A percentile compares a stretch with the other conserved stretches of the same genome.
phyloP scores from a whole-genome alignment of 2,797 vertebrate genomes.

The Garrulus glandarius region DNA sequence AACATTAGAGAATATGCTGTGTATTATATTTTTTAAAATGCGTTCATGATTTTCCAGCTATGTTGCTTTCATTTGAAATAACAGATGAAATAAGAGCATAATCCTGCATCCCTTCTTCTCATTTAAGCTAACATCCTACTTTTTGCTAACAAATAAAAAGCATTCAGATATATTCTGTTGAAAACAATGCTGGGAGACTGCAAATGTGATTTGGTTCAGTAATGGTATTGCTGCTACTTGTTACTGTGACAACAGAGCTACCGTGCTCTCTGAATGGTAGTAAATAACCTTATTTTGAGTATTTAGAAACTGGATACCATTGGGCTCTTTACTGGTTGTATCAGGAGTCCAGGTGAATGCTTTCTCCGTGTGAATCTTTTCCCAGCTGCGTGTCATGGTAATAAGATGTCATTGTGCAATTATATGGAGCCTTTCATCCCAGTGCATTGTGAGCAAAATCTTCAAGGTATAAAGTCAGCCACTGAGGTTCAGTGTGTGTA shows the following conservation, averaged over 20 bases:
- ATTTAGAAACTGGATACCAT: background rate
- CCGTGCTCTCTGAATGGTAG: background rate
- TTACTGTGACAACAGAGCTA: conserved; percentile 34
- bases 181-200: conserved; percentile 1
- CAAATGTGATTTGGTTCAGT: conserved; percentile 23
- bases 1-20: background rate
- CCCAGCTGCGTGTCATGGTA: background rate
- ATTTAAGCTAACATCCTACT: background rate
- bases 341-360: background rate
- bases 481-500: background rate
- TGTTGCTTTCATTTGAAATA: background rate
- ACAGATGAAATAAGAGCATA: background rate
- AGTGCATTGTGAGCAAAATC: background rate
- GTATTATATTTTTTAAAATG: background rate
- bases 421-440: background rate
- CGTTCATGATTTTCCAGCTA: background rate
- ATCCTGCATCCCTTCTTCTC: background rate
- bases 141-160: conserved; percentile 25
- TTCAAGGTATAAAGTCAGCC: background rate
- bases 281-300: background rate
- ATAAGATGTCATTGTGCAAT: background rate
- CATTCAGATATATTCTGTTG: background rate
- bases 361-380: background rate
- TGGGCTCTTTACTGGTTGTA: background rate
- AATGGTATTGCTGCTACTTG: background rate